Evolutionary conservation across 2,113 vertebrate species (phyloP).

Genomic region (Aptenodytes patagonicus): DNA sequence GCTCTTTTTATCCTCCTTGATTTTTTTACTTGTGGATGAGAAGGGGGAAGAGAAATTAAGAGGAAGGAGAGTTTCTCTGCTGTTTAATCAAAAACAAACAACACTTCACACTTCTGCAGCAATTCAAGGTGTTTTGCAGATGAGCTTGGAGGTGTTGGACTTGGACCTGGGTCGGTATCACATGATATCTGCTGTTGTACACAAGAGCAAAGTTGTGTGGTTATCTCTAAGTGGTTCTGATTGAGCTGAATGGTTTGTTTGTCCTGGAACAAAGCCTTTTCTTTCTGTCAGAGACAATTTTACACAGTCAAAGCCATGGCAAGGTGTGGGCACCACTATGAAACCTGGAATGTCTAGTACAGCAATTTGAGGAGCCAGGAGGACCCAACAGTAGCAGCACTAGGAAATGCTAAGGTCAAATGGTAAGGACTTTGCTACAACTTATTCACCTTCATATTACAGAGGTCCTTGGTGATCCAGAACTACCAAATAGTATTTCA

Average conservation of each 20-base stretch:
- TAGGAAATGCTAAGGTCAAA: background rate
- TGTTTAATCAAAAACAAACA: background rate
- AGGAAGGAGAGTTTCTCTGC: background rate
- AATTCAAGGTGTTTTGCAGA: background rate
- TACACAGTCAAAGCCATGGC: background rate
- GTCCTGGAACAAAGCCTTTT: background rate
- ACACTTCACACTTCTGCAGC: background rate
- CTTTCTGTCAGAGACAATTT: background rate
- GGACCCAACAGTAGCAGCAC: background rate
- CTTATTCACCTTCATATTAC: background rate
- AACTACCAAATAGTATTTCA: background rate
- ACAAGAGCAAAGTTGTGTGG: background rate
- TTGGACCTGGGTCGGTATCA: background rate
- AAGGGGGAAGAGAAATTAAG: background rate
- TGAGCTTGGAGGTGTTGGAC: background rate
- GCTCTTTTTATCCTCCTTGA: conserved; percentile 33
- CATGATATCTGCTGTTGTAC: background rate
- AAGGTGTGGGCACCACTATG: background rate
- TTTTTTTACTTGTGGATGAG: background rate
- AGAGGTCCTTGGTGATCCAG: background rate
- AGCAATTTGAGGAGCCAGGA: background rate
- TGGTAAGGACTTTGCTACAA: background rate
- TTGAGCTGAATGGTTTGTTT: background rate
- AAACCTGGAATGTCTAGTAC: background rate
- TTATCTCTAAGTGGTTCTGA: background rate